Evolutionary conservation across 2,797 vertebrate species (phyloP).

Genomic region (Mionectes olivaceus): DNA sequence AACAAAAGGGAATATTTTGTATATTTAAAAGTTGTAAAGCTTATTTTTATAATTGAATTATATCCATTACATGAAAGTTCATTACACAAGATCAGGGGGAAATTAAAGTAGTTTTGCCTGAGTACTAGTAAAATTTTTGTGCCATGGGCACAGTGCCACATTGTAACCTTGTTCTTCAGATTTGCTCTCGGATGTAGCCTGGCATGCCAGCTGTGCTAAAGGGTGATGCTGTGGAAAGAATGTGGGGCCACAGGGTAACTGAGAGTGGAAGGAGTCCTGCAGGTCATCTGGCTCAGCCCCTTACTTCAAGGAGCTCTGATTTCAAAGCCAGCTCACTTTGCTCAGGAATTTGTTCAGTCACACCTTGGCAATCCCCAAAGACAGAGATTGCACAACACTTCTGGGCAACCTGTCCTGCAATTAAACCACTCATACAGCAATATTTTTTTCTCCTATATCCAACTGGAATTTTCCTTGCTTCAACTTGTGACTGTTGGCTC

Average conservation of each 20-base stretch:
- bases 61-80: not conserved
- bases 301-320: not conserved
- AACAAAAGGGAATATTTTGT: not conserved
- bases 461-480: not conserved
- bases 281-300: not conserved
- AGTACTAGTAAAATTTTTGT: not conserved
- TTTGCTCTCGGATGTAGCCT: not conserved
- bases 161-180: not conserved
- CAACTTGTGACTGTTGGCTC: not conserved
- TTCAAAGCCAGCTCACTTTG: conserved; percentile 10
- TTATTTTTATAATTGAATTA: not conserved
- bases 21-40: not conserved
- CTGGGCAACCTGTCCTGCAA: not conserved
- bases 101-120: not conserved
- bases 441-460: not conserved
- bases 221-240: not conserved
- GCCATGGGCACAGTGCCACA: not conserved
- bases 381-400: not conserved
- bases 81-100: not conserved
- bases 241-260: not conserved
- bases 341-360: not conserved
- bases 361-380: not conserved
- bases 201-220: not conserved
- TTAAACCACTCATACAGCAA: not conserved
- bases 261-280: not conserved